These are phyloP conservation scores for Theretra japonica DNA, from an alignment of 2,888 invertebrate genomes.

Conservation along the genomic window DNA sequence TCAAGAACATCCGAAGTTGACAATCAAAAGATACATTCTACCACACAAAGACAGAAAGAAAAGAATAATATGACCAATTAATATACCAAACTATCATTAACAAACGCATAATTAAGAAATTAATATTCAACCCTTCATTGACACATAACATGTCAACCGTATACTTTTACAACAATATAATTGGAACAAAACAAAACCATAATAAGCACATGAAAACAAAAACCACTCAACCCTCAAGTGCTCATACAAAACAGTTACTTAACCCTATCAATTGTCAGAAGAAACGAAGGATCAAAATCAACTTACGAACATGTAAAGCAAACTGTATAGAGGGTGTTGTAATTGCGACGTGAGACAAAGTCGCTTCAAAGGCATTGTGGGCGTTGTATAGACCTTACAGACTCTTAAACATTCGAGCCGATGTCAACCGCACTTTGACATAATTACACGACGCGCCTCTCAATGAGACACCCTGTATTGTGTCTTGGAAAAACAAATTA, in stretches of 20 bases:
- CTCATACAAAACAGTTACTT: constrained; percentile 71
- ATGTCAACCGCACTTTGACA: constrained; percentile 71
- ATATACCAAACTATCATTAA: neutral
- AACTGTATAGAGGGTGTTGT: constrained; percentile 74
- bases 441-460: constrained; percentile 73
- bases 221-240: constrained; percentile 72
- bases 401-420: constrained; percentile 78
- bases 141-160: neutral
- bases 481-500: constrained; percentile 68
- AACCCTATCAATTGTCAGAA: constrained; percentile 1
- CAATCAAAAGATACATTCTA: too few relatives aligned
- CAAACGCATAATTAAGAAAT: neutral
- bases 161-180: neutral
- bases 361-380: constrained; percentile 79
- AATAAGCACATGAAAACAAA: constrained; percentile 47
- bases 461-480: constrained; percentile 70
- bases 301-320: constrained; percentile 35
- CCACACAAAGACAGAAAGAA: too few relatives aligned
- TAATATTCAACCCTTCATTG: neutral
- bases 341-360: constrained; percentile 82
- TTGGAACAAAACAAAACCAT: neutral
- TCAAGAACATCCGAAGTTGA: too few relatives aligned
- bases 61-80: too few relatives aligned
- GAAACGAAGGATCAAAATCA: constrained; percentile 14
- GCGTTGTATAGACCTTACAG: constrained; percentile 74